phyloP scores from a whole-genome alignment of 1,140 invertebrate genomes.

The Diorhabda elongata region DNA sequence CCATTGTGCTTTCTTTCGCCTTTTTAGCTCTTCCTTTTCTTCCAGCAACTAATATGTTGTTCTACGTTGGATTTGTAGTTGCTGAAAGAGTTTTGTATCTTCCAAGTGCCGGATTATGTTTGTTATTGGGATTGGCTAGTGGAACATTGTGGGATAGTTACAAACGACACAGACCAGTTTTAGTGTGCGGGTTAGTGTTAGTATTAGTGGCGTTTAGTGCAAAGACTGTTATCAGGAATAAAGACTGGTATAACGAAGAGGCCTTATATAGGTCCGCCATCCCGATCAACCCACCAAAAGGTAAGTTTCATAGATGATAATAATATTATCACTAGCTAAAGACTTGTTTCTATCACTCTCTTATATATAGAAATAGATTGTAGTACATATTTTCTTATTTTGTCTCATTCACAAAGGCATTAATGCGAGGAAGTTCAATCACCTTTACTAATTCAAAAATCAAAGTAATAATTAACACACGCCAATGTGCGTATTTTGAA shows the following conservation, averaged over 20 bases:
- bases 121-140: slow-evolving; percentile 75
- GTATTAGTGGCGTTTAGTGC: slow-evolving; percentile 67
- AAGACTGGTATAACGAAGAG: slow-evolving; percentile 91
- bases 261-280: slow-evolving; percentile 88
- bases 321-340: no score
- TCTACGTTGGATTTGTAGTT: slow-evolving; percentile 96
- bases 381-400: no score
- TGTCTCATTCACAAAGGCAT: no score
- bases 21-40: slow-evolving; percentile 87
- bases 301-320: slow-evolving; percentile 53
- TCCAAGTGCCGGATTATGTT: slow-evolving; percentile 92
- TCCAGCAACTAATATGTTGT: slow-evolving; percentile 89
- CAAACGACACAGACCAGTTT: slow-evolving; percentile 46
- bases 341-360: no score
- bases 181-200: slow-evolving; percentile 53
- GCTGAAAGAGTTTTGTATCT: slow-evolving; percentile 93
- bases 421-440: no score
- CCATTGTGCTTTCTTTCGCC: slow-evolving; percentile 62
- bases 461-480: no score
- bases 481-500: no score
- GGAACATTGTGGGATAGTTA: slow-evolving; percentile 49
- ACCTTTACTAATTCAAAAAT: no score
- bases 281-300: slow-evolving; percentile 94
- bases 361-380: no score
- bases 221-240: slow-evolving; percentile 77